Conservation (phyloP, 2,113 vertebrate genomes). For the Barnardius zonarius region DNA sequence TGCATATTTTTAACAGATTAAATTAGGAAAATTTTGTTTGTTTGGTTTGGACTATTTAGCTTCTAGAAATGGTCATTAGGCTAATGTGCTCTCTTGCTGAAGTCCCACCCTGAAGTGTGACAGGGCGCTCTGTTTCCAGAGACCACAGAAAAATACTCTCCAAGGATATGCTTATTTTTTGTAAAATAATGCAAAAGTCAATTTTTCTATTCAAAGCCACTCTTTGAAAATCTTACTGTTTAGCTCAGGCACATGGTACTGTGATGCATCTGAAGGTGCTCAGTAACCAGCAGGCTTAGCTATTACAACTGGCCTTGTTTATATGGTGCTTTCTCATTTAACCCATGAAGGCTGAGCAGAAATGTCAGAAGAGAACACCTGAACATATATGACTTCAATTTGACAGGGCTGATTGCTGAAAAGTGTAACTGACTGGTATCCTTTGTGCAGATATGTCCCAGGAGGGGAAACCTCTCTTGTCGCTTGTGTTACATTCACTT, state of each 20-base stretch:
- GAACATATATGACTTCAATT: not conserved
- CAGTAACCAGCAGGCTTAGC: not conserved
- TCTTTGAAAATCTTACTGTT: rapidly evolving
- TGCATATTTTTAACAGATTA: not conserved
- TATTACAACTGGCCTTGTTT: not conserved
- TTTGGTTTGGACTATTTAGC: not conserved
- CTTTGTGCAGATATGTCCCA: not conserved
- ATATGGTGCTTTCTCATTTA: not conserved
- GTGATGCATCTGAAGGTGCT: not conserved
- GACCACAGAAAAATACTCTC: not conserved
- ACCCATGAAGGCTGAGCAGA: not conserved
- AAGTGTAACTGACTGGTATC: not conserved
- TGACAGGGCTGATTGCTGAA: not conserved
- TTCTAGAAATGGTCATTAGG: not conserved
- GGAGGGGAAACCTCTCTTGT: not conserved
- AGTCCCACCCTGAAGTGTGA: not conserved
- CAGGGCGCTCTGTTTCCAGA: not conserved
- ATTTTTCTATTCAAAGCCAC: not conserved
- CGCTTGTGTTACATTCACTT: not conserved
- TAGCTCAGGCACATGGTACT: not conserved
- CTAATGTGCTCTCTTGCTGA: not conserved
- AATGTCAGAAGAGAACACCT: not conserved
- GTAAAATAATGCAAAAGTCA: not conserved
- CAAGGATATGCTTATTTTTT: rapidly evolving
- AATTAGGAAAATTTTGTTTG: not conserved